Evolutionary conservation across 2,888 invertebrate genomes (phyloP), one percentile per base, ranked within the genome.

Genomic region (Panopea generosa): DNA sequence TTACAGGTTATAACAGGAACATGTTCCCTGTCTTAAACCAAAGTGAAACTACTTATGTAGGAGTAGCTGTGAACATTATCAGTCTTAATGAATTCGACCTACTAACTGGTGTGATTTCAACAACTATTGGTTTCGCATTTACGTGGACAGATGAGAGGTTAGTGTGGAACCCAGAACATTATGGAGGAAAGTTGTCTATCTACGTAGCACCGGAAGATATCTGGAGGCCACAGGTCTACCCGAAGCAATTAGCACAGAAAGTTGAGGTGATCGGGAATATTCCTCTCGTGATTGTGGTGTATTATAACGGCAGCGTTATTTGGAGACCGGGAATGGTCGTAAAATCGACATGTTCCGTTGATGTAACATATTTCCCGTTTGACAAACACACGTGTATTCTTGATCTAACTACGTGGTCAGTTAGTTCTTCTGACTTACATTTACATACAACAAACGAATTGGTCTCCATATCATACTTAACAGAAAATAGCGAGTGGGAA

Each of bases 291-390:
- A 22, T 66, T n/a, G 18, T 56, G 20, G n/a, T 79, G 0, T 49
- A 9, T 33, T 29, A 56, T 20, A 47, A 45, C n/a, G 78, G 78
- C 2, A n/a, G 18, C 0, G 49, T 63, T 7, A 3, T 7, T 6
- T 68, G 75, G 75, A 47, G 1, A 1, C 22, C 57, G 0, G 65
- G 63, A 11, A 53, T 68, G 1, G 60, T 75, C 6, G n/a, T 72
- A 9, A 65, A 56, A 29, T 43, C 33, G 0, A 29, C 53, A 11
- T 79, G 79, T 52, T 60, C 62, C n/a, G 56, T 66, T 4, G 68
- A 72, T 53, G 75, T 75, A 4, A 72, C 65, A 43, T 66, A 53
- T 33, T 79, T 72, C 40, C 79, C 79, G 0, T 75, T 71, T 57
- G 75, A 79, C 27, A 57, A 11, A 22, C 79, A 79, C 29, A 27